phyloP scores from a whole-genome alignment of 2,113 vertebrate genomes.

The Podocnemis expansa region DNA sequence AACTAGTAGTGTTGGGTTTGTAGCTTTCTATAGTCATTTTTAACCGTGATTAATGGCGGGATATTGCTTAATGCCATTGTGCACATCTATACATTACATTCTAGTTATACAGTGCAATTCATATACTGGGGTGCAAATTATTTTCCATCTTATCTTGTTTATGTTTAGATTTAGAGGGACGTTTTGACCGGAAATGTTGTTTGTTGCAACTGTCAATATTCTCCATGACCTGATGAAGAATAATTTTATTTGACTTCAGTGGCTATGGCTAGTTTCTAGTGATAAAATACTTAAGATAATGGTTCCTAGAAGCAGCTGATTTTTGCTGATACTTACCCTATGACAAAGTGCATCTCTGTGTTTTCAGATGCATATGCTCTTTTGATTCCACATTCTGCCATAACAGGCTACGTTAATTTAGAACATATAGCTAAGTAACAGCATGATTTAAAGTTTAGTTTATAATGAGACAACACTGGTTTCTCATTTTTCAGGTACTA shows the following conservation, averaged over 20 bases:
- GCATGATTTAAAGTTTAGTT: slow-evolving; percentile 47
- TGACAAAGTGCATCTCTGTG: background rate
- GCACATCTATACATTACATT: background rate
- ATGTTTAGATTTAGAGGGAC: background rate
- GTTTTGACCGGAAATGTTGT: background rate
- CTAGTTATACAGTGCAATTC: background rate
- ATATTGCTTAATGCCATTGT: background rate
- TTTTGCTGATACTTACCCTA: background rate
- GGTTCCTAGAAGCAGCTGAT: background rate
- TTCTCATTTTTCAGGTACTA: background rate
- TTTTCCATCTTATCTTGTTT: background rate
- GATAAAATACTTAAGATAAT: background rate
- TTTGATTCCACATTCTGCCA: slow-evolving; percentile 15
- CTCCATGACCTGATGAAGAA: background rate
- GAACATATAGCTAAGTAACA: background rate
- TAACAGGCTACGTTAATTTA: background rate
- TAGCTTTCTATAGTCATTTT: background rate
- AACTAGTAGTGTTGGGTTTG: slow-evolving; percentile 1
- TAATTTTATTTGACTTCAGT: slow-evolving; percentile 3
- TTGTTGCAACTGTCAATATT: background rate
- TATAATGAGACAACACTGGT: background rate
- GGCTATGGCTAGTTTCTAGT: background rate
- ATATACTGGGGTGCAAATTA: slow-evolving; percentile 1
- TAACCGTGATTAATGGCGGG: background rate
- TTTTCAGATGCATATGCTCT: background rate